These are phyloP conservation scores for Mus musculus DNA, from an alignment of 2,113 vertebrate species.

Conservation along the genomic window DNA sequence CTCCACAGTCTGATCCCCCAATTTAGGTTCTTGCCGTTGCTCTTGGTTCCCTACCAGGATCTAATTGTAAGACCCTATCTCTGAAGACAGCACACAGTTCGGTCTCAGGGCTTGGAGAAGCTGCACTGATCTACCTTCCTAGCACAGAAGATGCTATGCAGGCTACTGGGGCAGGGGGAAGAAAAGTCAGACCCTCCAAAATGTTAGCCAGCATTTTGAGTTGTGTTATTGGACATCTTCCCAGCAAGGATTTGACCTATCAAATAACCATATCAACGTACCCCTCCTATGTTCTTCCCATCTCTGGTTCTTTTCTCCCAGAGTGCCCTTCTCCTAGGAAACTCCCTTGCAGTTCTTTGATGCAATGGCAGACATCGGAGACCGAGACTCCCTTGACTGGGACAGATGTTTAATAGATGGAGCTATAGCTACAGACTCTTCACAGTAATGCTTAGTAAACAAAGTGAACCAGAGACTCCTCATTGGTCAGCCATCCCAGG, in stretches of 20 bases:
- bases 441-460: slow-evolving; percentile 38
- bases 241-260: slow-evolving; percentile 33
- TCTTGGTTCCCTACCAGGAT: not conserved
- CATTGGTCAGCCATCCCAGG: slow-evolving; percentile 43
- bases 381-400: not conserved
- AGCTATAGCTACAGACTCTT: slow-evolving; percentile 39
- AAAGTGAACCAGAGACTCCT: slow-evolving; percentile 28
- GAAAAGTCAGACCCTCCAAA: not conserved
- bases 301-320: not conserved
- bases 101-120: not conserved
- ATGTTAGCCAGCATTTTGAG: slow-evolving; percentile 43
- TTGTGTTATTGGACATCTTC: not conserved
- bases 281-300: not conserved
- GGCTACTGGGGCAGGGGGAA: too few species aligned
- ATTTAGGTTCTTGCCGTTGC: not conserved
- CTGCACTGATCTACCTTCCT: not conserved
- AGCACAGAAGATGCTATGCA: not conserved
- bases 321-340: not conserved
- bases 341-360: not conserved
- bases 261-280: not conserved
- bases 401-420: slow-evolving; percentile 15
- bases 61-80: not conserved
- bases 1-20: not conserved
- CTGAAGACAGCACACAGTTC: not conserved
- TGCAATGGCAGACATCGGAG: not conserved